phyloP scores from a whole-genome alignment of 2,888 invertebrate species.

The Taphrorychus bicolor region DNA sequence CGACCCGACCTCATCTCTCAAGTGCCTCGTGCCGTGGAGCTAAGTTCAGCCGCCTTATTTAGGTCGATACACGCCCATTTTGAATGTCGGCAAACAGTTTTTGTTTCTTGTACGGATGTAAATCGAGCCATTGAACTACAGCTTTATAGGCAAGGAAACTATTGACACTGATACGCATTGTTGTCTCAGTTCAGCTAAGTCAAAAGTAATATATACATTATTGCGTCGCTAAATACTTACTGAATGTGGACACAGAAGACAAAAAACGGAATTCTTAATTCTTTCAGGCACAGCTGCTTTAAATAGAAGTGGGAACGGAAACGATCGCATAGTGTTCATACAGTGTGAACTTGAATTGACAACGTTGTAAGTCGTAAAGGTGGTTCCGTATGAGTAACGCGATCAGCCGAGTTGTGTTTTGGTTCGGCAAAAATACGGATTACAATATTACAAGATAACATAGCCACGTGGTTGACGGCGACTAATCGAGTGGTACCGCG shows the following conservation, averaged over 20 bases:
- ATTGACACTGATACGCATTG: neutral
- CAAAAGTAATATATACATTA: neutral
- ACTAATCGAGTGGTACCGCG: neutral
- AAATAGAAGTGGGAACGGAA: neutral
- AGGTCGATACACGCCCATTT: neutral
- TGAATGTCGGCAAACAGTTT: neutral
- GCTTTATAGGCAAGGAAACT: neutral
- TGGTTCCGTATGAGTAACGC: constrained; percentile 1
- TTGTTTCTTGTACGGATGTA: neutral
- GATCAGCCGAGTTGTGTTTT: constrained; percentile 1
- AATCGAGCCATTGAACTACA: neutral
- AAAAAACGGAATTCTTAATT: neutral
- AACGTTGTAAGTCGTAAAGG: neutral
- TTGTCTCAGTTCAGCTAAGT: neutral
- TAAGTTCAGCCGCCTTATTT: neutral
- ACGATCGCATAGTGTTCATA: no score
- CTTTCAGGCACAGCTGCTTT: neutral
- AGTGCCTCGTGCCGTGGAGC: neutral
- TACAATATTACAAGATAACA: neutral
- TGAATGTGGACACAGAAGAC: neutral
- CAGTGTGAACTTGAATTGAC: neutral
- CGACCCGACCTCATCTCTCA: neutral
- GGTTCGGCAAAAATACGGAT: neutral
- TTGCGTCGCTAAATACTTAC: neutral
- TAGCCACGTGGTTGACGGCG: constrained; percentile 2